Conservation (phyloP, 64 coral and sea anemone genomes). For the Stichodactyla helianthus region DNA sequence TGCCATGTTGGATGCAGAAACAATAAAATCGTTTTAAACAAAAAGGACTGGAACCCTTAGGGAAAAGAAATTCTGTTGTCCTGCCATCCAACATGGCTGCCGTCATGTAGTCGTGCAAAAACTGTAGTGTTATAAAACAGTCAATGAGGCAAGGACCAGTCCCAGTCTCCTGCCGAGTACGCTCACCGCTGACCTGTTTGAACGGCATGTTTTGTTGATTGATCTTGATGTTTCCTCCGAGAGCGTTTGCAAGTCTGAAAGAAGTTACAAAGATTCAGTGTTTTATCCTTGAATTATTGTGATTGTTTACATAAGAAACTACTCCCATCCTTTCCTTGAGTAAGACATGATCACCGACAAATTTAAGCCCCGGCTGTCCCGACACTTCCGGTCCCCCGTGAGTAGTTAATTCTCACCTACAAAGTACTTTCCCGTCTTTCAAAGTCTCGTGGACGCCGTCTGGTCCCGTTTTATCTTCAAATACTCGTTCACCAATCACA, state of each 20-base stretch:
- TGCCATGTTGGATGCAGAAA: background rate
- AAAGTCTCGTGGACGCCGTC: constrained; percentile 54
- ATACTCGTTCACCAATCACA: constrained; percentile 53
- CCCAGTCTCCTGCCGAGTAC: no score
- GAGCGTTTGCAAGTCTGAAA: constrained; percentile 48
- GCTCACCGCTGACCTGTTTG: constrained; percentile 41
- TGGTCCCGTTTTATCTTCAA: constrained; percentile 50
- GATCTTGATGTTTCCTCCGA: constrained; percentile 19
- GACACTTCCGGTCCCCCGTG: background rate
- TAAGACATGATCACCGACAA: no score
- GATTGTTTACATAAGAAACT: no score
- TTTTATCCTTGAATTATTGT: background rate
- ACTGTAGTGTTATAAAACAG: background rate
- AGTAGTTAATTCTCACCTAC: constrained; percentile 42
- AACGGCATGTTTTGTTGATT: constrained; percentile 34
- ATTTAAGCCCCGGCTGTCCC: no score
- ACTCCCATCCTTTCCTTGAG: no score
- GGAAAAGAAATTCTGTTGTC: no score
- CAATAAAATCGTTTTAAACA: background rate
- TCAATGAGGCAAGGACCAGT: no score
- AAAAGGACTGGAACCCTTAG: background rate
- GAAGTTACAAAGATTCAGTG: background rate
- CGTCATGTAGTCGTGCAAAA: no score
- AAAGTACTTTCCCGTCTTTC: constrained; percentile 64
- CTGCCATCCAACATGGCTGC: no score